Evolutionary conservation across 2,888 invertebrate genomes (phyloP).

Genomic region (Pristionchus arcanus): DNA sequence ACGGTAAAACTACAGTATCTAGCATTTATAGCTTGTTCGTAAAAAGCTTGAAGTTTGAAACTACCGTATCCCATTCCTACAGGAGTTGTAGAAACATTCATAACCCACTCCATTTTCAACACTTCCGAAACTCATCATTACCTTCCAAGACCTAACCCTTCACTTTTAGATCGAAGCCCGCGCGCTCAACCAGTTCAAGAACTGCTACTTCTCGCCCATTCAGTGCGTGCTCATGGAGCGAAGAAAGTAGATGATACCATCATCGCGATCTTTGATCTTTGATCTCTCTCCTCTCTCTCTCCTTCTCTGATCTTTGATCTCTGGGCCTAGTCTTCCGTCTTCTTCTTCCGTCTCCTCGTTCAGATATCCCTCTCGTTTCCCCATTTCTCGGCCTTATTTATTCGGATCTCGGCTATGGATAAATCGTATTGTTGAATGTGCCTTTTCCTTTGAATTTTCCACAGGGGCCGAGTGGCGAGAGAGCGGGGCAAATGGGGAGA

Average conservation of each 20-base stretch:
- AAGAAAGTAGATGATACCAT: conserved; percentile 53
- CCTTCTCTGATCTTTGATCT: conserved; percentile 11
- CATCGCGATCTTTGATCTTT: neutral
- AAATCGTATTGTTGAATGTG: conserved; percentile 48
- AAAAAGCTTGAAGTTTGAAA: too few relatives aligned
- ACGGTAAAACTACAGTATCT: too few relatives aligned
- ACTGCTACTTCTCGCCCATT: conserved; percentile 74
- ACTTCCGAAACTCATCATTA: too few relatives aligned
- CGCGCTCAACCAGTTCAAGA: conserved; percentile 73
- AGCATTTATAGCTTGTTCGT: too few relatives aligned
- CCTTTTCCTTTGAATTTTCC: neutral
- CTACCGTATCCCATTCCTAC: too few relatives aligned
- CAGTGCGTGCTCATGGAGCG: conserved; percentile 74
- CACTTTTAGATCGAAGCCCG: conserved; percentile 66
- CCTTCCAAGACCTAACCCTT: neutral
- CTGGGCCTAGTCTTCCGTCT: conserved; percentile 22
- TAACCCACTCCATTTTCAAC: too few relatives aligned
- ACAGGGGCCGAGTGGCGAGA: neutral
- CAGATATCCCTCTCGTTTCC: neutral
- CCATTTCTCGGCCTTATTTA: neutral
- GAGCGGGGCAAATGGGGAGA: neutral
- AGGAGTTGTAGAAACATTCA: too few relatives aligned
- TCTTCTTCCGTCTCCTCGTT: conserved; percentile 30
- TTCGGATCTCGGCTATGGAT: conserved; percentile 37
- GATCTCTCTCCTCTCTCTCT: neutral